A percentile compares a stretch with the other conserved stretches of the same genome.
phyloP scores from a whole-genome alignment of 2,888 invertebrate species.

The Bibio marci region DNA sequence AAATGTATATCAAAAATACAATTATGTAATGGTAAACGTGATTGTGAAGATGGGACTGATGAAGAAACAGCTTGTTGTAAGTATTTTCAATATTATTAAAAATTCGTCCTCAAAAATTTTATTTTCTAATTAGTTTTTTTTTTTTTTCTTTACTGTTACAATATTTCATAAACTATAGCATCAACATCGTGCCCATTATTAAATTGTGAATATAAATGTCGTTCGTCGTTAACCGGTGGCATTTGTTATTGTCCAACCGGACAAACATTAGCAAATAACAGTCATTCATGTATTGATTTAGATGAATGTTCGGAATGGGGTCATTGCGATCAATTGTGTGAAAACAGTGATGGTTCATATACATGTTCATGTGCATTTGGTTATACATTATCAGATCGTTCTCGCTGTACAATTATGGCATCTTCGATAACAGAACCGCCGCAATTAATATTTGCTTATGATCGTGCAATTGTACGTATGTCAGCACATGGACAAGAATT shows the following conservation, averaged over 20 bases:
- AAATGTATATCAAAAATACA: constrained; percentile 78
- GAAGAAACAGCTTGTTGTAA: constrained; percentile 79
- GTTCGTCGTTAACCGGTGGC: constrained; percentile 76
- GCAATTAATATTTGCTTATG: constrained; percentile 47
- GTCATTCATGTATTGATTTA: constrained; percentile 75
- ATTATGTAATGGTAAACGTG: constrained; percentile 78
- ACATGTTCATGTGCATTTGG: constrained; percentile 68
- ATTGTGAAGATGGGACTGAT: constrained; percentile 84
- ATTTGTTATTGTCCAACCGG: constrained; percentile 81
- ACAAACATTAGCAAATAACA: constrained; percentile 63
- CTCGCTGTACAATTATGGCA: constrained; percentile 45
- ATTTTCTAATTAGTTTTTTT: constrained; percentile 4
- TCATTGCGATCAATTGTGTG: constrained; percentile 87
- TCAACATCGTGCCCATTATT: constrained; percentile 64
- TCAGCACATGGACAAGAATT: constrained; percentile 45
- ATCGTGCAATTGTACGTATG: constrained; percentile 53
- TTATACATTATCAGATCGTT: constrained; percentile 43
- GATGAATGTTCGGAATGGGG: constrained; percentile 89
- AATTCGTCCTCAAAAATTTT: not conserved
- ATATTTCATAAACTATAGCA: constrained; percentile 38
- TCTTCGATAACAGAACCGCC: constrained; percentile 33
- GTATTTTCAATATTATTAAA: constrained; percentile 22
- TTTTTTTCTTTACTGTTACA: constrained; percentile 11
- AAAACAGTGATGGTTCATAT: constrained; percentile 73
- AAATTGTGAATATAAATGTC: constrained; percentile 82